Base-by-base conservation (phyloP, 2,888 invertebrate species). In the Himalopsyche tibetana region DNA sequence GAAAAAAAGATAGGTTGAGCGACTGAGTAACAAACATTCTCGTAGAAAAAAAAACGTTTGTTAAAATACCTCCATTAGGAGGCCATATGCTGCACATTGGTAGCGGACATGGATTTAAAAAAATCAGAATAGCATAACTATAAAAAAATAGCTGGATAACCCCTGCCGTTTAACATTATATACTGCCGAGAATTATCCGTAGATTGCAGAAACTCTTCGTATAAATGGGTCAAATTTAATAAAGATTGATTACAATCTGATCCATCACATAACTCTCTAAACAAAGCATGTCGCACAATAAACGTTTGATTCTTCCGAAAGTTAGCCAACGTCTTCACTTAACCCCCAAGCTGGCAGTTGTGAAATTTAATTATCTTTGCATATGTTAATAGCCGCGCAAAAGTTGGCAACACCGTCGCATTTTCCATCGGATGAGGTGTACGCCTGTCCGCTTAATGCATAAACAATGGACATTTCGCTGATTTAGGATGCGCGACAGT, bases 401-500 rank as follows among this genome's bases (percentile, higher is more conserved):
- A 63, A 63, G 0, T 63, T 63, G 63, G 63, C 63, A 63, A 63
- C 63, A 63, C 19, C 19, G 63, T 63, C 19, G 28, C 63, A 63
- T 63, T 63, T 63, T 63, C 63, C 63, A 63, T 63, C 63, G n/a
- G 63, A 63, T 63, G 63, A 63, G 63, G 19, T 28, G 28, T 63
- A 5, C 63, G 28, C 28, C 63, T 19, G 56, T n/a, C 8, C 56
- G 56, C n/a, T n/a, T 56, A 5, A n/a, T 19, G 63, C 9, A 63
- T 63, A 19, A 11, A 63, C 19, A 63, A 63, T 63, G 63, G 63
- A n/a, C 63, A 63, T 63, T 63, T 63, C 5, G 63, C 63, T 15
- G 63, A n/a, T 63, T 63, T 63, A 28, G 63, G 63, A 63, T 63
- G 63, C 63, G 63, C 63, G 63, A 63, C 63, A 28, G 63, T 63